These are phyloP conservation scores for Nannobrachium achirus DNA, from an alignment of 2,113 vertebrate species.

Conservation along the genomic window DNA sequence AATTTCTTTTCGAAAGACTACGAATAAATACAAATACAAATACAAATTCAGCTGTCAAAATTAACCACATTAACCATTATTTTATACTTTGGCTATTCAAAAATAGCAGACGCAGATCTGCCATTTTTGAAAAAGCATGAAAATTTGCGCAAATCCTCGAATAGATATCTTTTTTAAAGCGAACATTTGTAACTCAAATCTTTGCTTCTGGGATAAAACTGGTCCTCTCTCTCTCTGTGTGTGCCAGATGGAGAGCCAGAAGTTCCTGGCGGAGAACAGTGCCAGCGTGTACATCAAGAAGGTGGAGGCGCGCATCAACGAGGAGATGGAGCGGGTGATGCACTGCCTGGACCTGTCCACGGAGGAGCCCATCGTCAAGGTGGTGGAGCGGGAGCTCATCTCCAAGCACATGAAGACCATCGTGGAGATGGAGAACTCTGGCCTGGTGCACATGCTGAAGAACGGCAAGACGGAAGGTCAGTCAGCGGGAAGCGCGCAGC, in stretches of 20 bases:
- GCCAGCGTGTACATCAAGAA: constrained; percentile 99
- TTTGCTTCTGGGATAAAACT: no score
- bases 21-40: no score
- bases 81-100: no score
- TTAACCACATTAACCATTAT: no score
- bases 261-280: constrained; percentile 98
- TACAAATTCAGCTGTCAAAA: no score
- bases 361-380: constrained; percentile 97
- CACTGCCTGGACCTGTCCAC: constrained; percentile 98
- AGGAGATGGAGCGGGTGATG: constrained; percentile 99
- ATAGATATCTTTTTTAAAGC: no score
- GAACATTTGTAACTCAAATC: no score
- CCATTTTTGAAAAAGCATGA: no score
- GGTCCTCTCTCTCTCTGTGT: not conserved
- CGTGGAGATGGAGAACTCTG: constrained; percentile 99
- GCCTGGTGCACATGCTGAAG: constrained; percentile 98
- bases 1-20: no score
- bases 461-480: constrained; percentile 98
- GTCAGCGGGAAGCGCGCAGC: no score
- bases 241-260: constrained; percentile 98
- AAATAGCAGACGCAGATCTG: no score
- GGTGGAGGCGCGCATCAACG: constrained; percentile 98
- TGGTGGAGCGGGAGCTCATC: constrained; percentile 97
- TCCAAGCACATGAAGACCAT: constrained; percentile 99
- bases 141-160: no score